Evolutionary conservation across 2,888 invertebrate genomes (phyloP), one percentile per base, ranked within the genome.

Genomic region (Acrocyrtus sp.): DNA sequence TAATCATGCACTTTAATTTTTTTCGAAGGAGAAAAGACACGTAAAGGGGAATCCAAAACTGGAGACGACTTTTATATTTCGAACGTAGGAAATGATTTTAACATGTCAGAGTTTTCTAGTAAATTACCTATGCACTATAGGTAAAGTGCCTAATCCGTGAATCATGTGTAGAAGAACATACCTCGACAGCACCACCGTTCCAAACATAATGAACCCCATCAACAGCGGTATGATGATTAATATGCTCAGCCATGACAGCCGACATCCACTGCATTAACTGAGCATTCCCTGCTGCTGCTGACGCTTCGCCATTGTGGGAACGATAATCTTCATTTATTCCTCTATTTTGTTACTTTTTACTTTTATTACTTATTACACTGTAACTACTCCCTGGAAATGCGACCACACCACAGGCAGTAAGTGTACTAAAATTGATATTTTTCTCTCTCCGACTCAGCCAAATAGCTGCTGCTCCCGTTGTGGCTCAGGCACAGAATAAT

Each of bases 191-290:
- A 34, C 76, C 80, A 78, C 73, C 68, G 79, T 85, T 85, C 85
- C 86, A 86, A 87, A 88, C 87, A 85, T 91, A 91, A 83, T 91
- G 91, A 83, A 90, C 89, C 83, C 91, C 90, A 80, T 91, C 90
- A 68, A 84, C 84, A 70, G 86, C 85, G 65, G 84, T 84, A 60
- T 85, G 83, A 66, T 85, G 83, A 85, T 94, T 95, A 91, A 95
- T 95, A 84, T 95, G 95, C 84, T 95, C 95, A 73, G 95, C 95
- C 95, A 95, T 95, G 83, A 95, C 95, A 72, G 78, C 77, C 84
- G 95, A 94, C 94, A 95, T 95, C 95, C 95, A 95, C 87, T 95
- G 95, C 83, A 95, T 95, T 84, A 95, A 89, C 69, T 77, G 76
- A 65, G 75, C 77, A 77, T 78, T 78, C 68, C 75, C 78, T 66